Evolutionary conservation across 2,113 vertebrate species (phyloP).

Genomic region (Marmota flaviventris): DNA sequence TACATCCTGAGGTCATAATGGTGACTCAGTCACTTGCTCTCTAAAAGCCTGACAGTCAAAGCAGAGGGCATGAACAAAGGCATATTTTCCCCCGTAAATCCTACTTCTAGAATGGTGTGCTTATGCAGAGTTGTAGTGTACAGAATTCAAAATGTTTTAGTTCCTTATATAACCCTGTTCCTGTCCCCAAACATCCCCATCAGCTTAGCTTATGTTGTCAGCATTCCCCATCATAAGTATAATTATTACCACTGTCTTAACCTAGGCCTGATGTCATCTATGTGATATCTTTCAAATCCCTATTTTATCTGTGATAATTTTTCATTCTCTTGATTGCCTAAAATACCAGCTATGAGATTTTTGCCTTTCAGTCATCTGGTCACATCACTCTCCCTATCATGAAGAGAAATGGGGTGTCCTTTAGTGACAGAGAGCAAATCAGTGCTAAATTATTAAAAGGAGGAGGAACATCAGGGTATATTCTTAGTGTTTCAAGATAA

Average conservation of each 20-base stretch:
- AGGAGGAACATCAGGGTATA: background rate
- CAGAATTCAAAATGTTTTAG: background rate
- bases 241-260: background rate
- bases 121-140: background rate
- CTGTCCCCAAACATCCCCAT: background rate
- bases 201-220: background rate
- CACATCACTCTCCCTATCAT: background rate
- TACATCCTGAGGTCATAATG: background rate
- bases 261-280: background rate
- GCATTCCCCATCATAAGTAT: background rate
- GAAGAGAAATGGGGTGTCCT: background rate
- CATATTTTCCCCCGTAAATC: background rate
- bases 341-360: background rate
- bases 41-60: background rate
- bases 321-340: background rate
- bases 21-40: background rate
- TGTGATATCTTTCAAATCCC: background rate
- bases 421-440: background rate
- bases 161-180: background rate
- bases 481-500: background rate
- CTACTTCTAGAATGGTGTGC: background rate
- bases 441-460: background rate
- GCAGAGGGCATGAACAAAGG: background rate
- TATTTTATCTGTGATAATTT: background rate
- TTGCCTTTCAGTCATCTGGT: background rate